These are phyloP conservation scores for Ondatra zibethicus DNA, from an alignment of 2,113 vertebrate species.

Conservation along the genomic window DNA sequence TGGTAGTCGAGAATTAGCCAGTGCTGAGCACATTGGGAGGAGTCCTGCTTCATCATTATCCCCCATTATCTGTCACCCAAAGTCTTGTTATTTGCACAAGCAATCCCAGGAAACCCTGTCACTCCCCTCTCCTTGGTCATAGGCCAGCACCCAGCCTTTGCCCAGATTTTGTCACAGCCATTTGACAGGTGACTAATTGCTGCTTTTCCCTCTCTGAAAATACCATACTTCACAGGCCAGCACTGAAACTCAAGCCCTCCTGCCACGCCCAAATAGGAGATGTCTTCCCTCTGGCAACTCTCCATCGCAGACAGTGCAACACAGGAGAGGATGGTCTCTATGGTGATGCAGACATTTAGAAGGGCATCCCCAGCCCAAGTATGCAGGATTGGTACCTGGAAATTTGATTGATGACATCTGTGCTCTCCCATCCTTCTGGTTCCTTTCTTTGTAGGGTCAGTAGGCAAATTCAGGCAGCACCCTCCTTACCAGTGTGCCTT, in stretches of 20 bases:
- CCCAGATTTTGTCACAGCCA: constrained; percentile 38
- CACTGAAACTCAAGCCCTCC: not conserved
- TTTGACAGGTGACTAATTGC: constrained; percentile 66
- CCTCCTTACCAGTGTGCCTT: rapidly evolving
- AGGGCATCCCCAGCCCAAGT: not conserved
- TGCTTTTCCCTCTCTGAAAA: constrained; percentile 21
- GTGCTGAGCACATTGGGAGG: not conserved
- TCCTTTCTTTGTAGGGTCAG: not conserved
- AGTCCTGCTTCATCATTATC: constrained; percentile 17
- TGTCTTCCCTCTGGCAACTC: not conserved
- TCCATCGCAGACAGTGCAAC: not conserved
- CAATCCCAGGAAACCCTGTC: constrained; percentile 16
- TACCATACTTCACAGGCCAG: not conserved
- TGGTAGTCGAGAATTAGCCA: not conserved
- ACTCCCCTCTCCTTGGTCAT: constrained; percentile 10
- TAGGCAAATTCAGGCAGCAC: not conserved
- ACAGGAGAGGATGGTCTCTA: not conserved
- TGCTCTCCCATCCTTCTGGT: not conserved
- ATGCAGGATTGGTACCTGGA: too few species aligned
- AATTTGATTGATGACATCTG: not conserved
- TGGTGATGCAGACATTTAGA: not conserved
- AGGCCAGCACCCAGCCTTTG: constrained; percentile 49
- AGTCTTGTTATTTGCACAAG: constrained; percentile 38
- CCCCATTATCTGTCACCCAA: constrained; percentile 26
- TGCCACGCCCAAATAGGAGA: not conserved